phyloP scores from a whole-genome alignment of 2,113 vertebrate genomes.

The Dunckerocampus dactyliophorus region DNA sequence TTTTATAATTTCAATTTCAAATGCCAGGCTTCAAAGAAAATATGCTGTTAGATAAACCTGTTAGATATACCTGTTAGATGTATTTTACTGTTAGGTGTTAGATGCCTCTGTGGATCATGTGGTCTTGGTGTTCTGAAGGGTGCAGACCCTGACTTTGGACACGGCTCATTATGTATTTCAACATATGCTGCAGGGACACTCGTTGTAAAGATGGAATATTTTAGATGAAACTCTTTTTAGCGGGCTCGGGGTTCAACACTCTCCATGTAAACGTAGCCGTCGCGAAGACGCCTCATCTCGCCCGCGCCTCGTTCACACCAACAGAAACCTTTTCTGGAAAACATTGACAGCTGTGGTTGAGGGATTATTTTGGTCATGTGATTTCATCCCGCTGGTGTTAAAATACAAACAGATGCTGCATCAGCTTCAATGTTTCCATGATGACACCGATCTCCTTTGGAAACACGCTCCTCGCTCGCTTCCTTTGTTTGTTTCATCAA shows the following conservation, averaged over 20 bases:
- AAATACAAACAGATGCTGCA: constrained; percentile 48
- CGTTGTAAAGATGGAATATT: background rate
- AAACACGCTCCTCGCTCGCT: constrained; percentile 26
- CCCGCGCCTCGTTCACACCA: constrained; percentile 25
- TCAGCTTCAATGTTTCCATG: constrained; percentile 12
- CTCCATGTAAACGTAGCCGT: background rate
- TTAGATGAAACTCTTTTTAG: background rate
- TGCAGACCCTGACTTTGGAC: no score
- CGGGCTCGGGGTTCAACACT: background rate
- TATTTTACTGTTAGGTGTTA: no score
- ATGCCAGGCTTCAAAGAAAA: no score
- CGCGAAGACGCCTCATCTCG: constrained; percentile 10
- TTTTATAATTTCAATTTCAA: no score
- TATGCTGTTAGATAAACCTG: no score
- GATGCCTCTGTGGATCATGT: no score
- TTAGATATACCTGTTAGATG: no score
- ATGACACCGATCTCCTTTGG: constrained; percentile 1
- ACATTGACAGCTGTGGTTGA: constrained; percentile 27
- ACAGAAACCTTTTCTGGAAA: constrained; percentile 21
- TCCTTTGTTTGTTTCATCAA: constrained; percentile 36
- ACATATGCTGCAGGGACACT: background rate
- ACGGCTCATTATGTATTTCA: no score
- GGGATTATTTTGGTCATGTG: constrained; percentile 11
- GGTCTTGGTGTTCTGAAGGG: no score
- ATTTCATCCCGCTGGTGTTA: constrained; percentile 26